A percentile compares a stretch with the other conserved stretches of the same genome.
Evolutionary conservation across 2,113 vertebrate species (phyloP).

Genomic region (Nipponia nippon): DNA sequence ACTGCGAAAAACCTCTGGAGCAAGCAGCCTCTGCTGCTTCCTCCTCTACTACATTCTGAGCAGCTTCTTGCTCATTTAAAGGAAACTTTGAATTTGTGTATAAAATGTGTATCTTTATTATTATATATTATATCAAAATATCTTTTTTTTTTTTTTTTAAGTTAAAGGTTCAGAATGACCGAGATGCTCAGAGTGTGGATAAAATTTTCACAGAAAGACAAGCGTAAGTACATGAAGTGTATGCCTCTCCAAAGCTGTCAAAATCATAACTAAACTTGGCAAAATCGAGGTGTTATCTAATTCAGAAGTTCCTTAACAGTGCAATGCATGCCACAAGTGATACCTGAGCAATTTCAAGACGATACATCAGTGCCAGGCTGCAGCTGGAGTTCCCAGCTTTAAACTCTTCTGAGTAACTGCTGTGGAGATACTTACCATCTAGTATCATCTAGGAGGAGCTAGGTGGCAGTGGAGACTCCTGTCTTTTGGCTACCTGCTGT

Average conservation of each 20-base stretch:
- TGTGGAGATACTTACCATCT: background rate
- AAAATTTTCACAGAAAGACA: slow-evolving; percentile 92
- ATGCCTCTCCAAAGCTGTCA: background rate
- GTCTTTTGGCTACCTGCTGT: background rate
- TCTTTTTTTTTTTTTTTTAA: slow-evolving; percentile 29
- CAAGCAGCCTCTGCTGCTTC: background rate
- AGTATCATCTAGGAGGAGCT: background rate
- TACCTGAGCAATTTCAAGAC: background rate
- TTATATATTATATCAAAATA: background rate
- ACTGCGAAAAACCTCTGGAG: background rate
- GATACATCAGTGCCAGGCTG: background rate
- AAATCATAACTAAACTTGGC: background rate
- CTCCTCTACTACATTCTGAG: background rate
- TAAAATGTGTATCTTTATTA: background rate
- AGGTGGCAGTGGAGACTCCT: background rate
- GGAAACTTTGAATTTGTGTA: background rate
- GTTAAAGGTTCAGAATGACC: slow-evolving; percentile 92
- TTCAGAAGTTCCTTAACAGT: background rate
- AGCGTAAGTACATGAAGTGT: slow-evolving; percentile 78
- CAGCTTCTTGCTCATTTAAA: background rate
- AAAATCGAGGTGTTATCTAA: background rate
- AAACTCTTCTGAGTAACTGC: background rate
- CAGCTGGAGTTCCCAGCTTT: background rate
- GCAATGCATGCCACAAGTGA: background rate
- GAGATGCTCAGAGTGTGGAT: slow-evolving; percentile 86